These are phyloP conservation scores for Phalacrocorax carbo DNA, from an alignment of 2,113 vertebrate species.

Conservation along the genomic window DNA sequence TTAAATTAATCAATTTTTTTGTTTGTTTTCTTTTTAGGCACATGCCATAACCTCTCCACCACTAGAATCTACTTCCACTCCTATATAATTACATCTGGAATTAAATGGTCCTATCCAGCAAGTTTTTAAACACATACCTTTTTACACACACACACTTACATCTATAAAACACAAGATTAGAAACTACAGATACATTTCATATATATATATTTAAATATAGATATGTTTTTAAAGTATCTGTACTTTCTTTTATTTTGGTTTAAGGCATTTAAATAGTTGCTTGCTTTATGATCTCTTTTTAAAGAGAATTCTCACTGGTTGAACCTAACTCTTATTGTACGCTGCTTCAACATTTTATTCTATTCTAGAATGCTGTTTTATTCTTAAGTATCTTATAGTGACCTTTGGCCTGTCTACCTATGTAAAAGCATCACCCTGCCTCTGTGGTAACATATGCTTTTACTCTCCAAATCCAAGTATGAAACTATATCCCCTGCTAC, in stretches of 20 bases:
- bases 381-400: neutral
- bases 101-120: neutral
- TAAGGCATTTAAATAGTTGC: neutral
- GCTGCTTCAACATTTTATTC: neutral
- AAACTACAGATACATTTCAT: neutral
- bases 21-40: neutral
- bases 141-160: neutral
- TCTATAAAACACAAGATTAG: neutral
- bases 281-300: neutral
- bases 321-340: neutral
- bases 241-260: neutral
- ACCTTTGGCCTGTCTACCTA: neutral
- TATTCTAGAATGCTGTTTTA: neutral
- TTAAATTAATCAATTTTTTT: neutral
- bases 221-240: neutral
- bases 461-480: neutral
- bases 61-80: neutral
- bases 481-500: neutral
- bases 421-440: neutral
- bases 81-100: neutral
- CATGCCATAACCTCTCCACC: neutral
- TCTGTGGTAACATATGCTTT: neutral
- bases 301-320: neutral
- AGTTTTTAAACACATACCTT: neutral
- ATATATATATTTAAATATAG: neutral